Percentiles rank a stretch among this genome's conserved stretches.
Conservation (phyloP, 1,140 invertebrate genomes). For the Drosophila nasuta region DNA sequence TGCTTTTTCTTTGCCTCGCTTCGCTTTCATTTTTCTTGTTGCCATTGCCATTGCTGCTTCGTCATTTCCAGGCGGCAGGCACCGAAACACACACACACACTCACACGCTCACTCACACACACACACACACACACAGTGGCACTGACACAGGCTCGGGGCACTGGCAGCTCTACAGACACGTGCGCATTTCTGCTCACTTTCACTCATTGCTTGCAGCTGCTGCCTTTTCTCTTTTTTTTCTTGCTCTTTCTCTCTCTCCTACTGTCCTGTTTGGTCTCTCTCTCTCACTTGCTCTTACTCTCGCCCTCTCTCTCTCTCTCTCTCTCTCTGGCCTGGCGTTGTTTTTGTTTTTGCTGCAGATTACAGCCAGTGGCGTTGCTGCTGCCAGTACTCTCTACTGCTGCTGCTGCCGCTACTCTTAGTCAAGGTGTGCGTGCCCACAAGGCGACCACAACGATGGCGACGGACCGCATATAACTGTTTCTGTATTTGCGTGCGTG, state of each 20-base stretch:
- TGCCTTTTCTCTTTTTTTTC: slow-evolving; percentile 49
- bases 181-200: slow-evolving; percentile 82
- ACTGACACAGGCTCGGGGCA: slow-evolving; percentile 38
- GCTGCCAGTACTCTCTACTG: slow-evolving; percentile 27
- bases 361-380: slow-evolving; percentile 48
- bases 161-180: slow-evolving; percentile 60
- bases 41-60: slow-evolving; percentile 56
- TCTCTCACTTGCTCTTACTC: neutral
- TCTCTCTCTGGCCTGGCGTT: slow-evolving; percentile 25
- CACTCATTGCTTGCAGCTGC: slow-evolving; percentile 77
- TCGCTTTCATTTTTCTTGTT: slow-evolving; percentile 77
- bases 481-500: slow-evolving; percentile 44
- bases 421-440: slow-evolving; percentile 75
- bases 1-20: slow-evolving; percentile 63
- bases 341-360: slow-evolving; percentile 49
- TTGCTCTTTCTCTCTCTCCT: slow-evolving; percentile 21
- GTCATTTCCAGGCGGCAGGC: slow-evolving; percentile 65
- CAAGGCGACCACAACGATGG: slow-evolving; percentile 61
- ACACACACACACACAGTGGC: neutral
- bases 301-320: neutral
- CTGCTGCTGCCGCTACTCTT: slow-evolving; percentile 50
- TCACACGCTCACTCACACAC: slow-evolving; percentile 8
- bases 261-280: slow-evolving; percentile 1
- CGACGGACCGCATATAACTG: slow-evolving; percentile 51
- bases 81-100: slow-evolving; percentile 25